These are phyloP conservation scores for Brenthis daphne DNA, from an alignment of 2,888 invertebrate genomes.

Conservation along the genomic window DNA sequence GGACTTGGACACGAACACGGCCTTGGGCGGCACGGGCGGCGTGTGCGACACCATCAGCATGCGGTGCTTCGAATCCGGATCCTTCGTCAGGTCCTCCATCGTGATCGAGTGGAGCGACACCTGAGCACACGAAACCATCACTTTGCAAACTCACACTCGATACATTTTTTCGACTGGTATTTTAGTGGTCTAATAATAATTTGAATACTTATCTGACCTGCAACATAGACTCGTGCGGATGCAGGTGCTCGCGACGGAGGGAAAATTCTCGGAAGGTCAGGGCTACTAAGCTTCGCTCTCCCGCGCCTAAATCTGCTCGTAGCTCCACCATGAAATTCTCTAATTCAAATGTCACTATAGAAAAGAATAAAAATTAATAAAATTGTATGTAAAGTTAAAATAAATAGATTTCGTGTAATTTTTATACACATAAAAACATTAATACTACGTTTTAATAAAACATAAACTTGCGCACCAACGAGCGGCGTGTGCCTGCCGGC, in stretches of 20 bases:
- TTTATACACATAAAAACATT: no score
- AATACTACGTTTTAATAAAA: background rate
- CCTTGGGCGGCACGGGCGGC: conserved; percentile 69
- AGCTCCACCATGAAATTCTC: conserved; percentile 89
- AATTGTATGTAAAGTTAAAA: background rate
- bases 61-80: conserved; percentile 89
- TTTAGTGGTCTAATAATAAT: background rate
- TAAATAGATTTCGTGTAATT: background rate
- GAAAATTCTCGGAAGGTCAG: conserved; percentile 92
- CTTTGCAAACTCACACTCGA: background rate
- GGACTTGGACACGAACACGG: conserved; percentile 87
- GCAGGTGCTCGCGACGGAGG: conserved; percentile 87
- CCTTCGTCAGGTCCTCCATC: conserved; percentile 94
- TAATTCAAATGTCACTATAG: conserved; percentile 86
- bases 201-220: conserved; percentile 66
- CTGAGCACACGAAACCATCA: conserved; percentile 53
- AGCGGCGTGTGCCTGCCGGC: conserved; percentile 42
- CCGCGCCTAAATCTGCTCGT: conserved; percentile 85
- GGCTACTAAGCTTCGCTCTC: conserved; percentile 91
- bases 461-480: conserved; percentile 39
- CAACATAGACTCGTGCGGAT: conserved; percentile 86
- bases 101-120: conserved; percentile 91
- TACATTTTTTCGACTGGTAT: background rate
- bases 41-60: conserved; percentile 90
- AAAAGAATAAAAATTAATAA: background rate